These are phyloP conservation scores for Polyommatus iphigenia DNA, from an alignment of 2,888 invertebrate species.

Conservation along the genomic window DNA sequence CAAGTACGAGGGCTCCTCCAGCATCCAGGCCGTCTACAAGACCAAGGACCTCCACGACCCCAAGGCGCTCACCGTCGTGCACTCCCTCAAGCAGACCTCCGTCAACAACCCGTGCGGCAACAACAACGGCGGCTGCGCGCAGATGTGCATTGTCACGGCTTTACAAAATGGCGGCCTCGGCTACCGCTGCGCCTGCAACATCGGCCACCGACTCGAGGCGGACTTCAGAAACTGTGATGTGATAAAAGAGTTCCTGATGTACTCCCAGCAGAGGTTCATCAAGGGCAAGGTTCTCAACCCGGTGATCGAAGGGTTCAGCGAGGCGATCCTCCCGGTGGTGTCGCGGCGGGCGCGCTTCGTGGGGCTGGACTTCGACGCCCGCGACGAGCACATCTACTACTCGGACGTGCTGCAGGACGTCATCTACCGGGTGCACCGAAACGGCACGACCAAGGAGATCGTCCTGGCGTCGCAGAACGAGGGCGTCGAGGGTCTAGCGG, in stretches of 20 bases:
- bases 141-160: conserved; percentile 95
- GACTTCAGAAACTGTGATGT: conserved; percentile 90
- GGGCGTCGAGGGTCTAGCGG: conserved; percentile 96
- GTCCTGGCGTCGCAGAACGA: conserved; percentile 97
- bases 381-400: conserved; percentile 95
- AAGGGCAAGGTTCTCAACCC: conserved; percentile 95
- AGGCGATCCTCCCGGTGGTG: conserved; percentile 96
- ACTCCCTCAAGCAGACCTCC: conserved; percentile 87
- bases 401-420: conserved; percentile 98
- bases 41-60: conserved; percentile 90
- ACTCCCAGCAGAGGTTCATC: conserved; percentile 96
- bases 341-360: conserved; percentile 95
- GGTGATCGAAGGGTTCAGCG: conserved; percentile 93
- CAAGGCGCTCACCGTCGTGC: conserved; percentile 90
- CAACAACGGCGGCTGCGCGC: conserved; percentile 94
- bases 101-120: conserved; percentile 91
- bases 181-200: conserved; percentile 94
- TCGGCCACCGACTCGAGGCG: conserved; percentile 88
- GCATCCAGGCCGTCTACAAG: conserved; percentile 89
- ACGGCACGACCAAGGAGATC: conserved; percentile 90
- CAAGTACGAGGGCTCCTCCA: conserved; percentile 89
- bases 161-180: conserved; percentile 86
- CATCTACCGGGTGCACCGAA: conserved; percentile 90
- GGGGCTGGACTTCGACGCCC: conserved; percentile 95
- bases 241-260: conserved; percentile 94